Evolutionary conservation across 2,888 invertebrate species (phyloP), one percentile per base, ranked within the genome.

Genomic region (Iselma pallidipennis): DNA sequence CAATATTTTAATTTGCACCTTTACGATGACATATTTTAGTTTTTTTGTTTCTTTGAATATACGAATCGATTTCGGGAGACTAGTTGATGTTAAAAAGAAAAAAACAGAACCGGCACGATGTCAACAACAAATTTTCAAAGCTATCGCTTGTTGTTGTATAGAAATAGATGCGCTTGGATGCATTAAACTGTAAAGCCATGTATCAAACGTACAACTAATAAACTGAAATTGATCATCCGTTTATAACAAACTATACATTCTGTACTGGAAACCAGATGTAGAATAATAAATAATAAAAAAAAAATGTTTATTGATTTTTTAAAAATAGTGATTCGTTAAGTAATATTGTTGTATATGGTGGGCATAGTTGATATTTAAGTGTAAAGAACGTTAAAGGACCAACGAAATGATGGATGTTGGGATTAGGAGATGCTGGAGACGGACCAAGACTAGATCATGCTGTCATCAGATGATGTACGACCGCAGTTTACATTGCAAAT

Each of bases 381-480:
- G 59, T 50, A 51, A 61, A 64, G 67, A 67, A 66, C 61, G 58
- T 19, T 37, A 16, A 37, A 37, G 65, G 68, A 66, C 64, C 67
- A 70, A 66, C 69, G 68, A 67, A 75, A 78, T 78, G 78, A 78
- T 78, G 78, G 78, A 78, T 78, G 77, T 73, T 56, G 70, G 70
- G 75, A 76, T 77, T 76, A 76, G 71, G 71, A 74, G 74, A 73
- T 74, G 73, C 72, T 72, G 71, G 75, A 74, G 74, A 75, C 73
- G 75, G 76, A 75, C 75, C 75, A 75, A 73, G 75, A 77, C 76
- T 78, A 76, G 77, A 78, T 78, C 77, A 75, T 71, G 70, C 76
- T 78, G 78, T 78, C 78, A 77, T 64, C 68, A 66, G 72, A 78
- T 78, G 78, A 78, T 78, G 73, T 76, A 77, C 74, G 76, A 71